Conservation (phyloP, 2,797 vertebrate genomes). For the Phoxinus dragarum region DNA sequence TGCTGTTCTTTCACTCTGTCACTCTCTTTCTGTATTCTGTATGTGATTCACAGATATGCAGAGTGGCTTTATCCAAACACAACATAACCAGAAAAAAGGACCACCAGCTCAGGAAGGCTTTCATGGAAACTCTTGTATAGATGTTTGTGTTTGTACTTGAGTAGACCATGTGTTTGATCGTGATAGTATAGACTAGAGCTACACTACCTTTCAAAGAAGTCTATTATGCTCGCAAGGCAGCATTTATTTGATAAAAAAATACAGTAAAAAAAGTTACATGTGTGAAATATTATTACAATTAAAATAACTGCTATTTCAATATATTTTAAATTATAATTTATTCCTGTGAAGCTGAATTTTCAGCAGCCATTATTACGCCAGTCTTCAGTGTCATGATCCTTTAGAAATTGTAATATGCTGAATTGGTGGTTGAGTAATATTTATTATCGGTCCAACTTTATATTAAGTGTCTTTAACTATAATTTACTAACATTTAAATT, state of each 20-base stretch:
- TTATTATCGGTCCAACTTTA: background rate
- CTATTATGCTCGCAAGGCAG: background rate
- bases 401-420: background rate
- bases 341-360: background rate
- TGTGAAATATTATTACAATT: background rate
- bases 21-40: background rate
- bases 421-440: background rate
- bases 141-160: constrained; percentile 10
- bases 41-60: background rate
- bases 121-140: background rate
- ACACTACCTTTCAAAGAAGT: background rate
- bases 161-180: background rate
- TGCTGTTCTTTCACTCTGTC: background rate
- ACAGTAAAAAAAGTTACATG: background rate
- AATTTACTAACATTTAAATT: background rate
- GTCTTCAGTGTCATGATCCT: background rate
- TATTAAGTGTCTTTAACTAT: too few species aligned
- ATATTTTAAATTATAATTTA: background rate
- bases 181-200: background rate
- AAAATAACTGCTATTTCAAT: background rate
- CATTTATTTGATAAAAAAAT: background rate
- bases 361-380: background rate
- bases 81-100: background rate
- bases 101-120: constrained; percentile 37
- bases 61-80: constrained; percentile 25